Base-by-base conservation (phyloP, 2,888 invertebrate genomes). In the Pandemis cinnamomeana region DNA sequence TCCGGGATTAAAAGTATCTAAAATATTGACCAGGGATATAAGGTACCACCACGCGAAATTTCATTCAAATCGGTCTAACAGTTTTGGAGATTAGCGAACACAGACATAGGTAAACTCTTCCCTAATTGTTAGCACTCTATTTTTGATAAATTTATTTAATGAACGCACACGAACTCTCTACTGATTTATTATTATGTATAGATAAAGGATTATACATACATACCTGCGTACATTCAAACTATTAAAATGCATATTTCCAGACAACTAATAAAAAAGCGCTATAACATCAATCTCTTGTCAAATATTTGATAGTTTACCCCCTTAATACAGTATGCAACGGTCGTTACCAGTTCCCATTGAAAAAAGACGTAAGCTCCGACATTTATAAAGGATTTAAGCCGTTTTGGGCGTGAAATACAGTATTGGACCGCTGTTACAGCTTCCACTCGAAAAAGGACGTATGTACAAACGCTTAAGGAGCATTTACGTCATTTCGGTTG, bases 231-330 rank as follows among this genome's bases (percentile, higher is more conserved):
- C 20, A 20, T 36, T 42, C n/a, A 42, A 66, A 60, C 73, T 70
- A 71, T 67, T 74, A 74, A 74, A 74, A 74, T 71, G 66, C 74
- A 74, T 71, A 62, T n/a, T 71, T 53, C 44, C 60, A 67, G 61
- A 67, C 44, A 64, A 64, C 74, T 74, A 74, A 74, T 71, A 74
- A 71, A 74, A 73, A 74, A 74, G 66, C 71, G 71, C 74, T 63
- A 67, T 51, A 74, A 71, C 70, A 74, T 69, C 72, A 61, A 70
- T 75, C 69, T 67, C 64, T 67, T 67, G 72, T 67, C 73, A 76
- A 76, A 76, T 73, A 76, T 76, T 76, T 76, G 76, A 70, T 72
- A 76, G 72, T 76, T 73, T 73, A 58, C 76, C 70, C 73, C 73
- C 67, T 74, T 74, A 74, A 71, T 74, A 67, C 73, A 74, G 73